Conservation (phyloP, 2,113 vertebrate species). For the Pungitius pungitius region DNA sequence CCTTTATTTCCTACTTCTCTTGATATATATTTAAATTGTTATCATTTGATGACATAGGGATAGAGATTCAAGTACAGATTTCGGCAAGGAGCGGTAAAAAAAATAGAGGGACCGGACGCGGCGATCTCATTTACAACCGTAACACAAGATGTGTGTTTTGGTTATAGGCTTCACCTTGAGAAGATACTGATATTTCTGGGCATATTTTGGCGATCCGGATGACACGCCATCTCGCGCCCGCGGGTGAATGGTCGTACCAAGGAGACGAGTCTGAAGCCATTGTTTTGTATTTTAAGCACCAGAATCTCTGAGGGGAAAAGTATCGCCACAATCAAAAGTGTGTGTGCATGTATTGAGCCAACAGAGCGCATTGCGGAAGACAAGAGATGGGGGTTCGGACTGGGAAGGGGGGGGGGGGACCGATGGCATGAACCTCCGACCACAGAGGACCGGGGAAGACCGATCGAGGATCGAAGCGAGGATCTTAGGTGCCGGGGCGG, state of each 20-base stretch:
- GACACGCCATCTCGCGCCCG: not conserved
- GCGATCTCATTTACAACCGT: slow-evolving; percentile 80
- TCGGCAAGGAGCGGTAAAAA: slow-evolving; percentile 67
- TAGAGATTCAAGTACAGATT: slow-evolving; percentile 64
- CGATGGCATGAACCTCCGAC: slow-evolving; percentile 63
- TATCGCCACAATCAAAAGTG: slow-evolving; percentile 38
- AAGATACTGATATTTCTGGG: slow-evolving; percentile 63
- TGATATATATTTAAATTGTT: slow-evolving; percentile 61
- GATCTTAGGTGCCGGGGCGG: slow-evolving; percentile 68
- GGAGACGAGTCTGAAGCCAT: slow-evolving; percentile 49
- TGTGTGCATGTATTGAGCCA: slow-evolving; percentile 45
- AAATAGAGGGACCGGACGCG: slow-evolving; percentile 72
- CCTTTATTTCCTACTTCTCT: slow-evolving; percentile 72
- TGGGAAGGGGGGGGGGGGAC: slow-evolving; percentile 13
- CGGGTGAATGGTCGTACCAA: slow-evolving; percentile 32
- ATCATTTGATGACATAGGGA: slow-evolving; percentile 77
- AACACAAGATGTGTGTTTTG: slow-evolving; percentile 55
- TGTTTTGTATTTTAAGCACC: slow-evolving; percentile 53
- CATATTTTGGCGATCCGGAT: slow-evolving; percentile 49
- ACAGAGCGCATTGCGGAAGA: slow-evolving; percentile 25
- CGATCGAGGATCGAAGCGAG: slow-evolving; percentile 72
- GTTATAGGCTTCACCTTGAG: slow-evolving; percentile 63
- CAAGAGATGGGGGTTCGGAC: slow-evolving; percentile 2
- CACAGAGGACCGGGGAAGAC: slow-evolving; percentile 56
- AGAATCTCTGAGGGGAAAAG: slow-evolving; percentile 54